Evolutionary conservation across 2,113 vertebrate genomes (phyloP), one percentile per base, ranked within the genome.

Genomic region (Menidia beryllina): DNA sequence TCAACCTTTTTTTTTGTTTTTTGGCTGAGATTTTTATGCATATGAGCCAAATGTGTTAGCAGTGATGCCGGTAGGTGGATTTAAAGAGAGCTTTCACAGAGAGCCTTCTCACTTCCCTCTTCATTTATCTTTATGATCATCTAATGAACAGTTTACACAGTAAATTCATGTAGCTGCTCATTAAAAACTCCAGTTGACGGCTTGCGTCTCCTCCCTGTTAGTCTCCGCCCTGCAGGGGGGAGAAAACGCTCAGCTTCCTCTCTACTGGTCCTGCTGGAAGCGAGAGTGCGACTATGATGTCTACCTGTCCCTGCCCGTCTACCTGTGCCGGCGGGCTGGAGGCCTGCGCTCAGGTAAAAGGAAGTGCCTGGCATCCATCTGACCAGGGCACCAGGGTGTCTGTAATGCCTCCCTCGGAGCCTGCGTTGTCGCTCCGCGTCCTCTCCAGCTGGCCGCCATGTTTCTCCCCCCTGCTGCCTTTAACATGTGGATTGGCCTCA

Each of bases 221-320:
- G 93, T 94, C 86, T 92, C 94, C 81, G 84, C 92, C 87, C 86
- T 94, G 74, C 92, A 93, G 78, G 89, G 92, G 85, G 93, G 91
- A 66, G 92, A 93, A 72, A 92, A 92, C 24, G 83, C 88, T 71
- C 91, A 92, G 78, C 92, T 93, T 80, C 94, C 94, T 0, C 92
- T 94, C 89, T 93, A 94, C 93, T 94, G 93, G 93, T 94, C 94
- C 89, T 94, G 93, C 87, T 94, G 94, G 94, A 94, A 94, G 90
- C 91, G 93, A 57, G 93, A 94, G 75, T 93, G 93, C 72, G 93
- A 94, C 88, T 94, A 93, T 85, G 94, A 94, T 68, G 94, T 94
- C 83, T 94, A 94, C 92, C 93, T 94, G 80, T 94, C 93, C 62
- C 89, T 94, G 53, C 94, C 94, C 17, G 93, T 94, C 51, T 94